Conservation (phyloP, 2,888 invertebrate species). For the Drosophila gaucha region DNA sequence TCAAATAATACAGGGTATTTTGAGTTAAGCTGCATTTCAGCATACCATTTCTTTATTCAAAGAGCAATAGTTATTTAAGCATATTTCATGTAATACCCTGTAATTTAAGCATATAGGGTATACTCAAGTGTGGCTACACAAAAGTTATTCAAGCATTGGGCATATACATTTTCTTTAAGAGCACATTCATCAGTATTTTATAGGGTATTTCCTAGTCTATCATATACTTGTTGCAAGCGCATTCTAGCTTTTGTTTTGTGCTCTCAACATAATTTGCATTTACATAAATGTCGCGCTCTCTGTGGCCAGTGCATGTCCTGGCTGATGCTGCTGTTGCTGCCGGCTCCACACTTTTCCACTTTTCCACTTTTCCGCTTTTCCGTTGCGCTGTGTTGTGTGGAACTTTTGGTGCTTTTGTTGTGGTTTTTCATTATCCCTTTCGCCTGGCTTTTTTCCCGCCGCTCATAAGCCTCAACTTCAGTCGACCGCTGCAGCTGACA, state of each 20-base stretch:
- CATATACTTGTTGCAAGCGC: not conserved
- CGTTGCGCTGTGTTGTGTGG: conserved; percentile 46
- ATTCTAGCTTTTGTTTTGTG: conserved; percentile 20
- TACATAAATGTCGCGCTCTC: conserved; percentile 32
- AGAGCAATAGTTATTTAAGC: not conserved
- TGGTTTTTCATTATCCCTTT: conserved; percentile 79
- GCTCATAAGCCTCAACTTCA: conserved; percentile 56
- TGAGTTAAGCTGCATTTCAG: not conserved
- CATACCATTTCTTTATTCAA: not conserved
- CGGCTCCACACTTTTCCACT: conserved; percentile 8
- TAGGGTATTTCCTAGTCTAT: not conserved
- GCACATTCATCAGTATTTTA: not conserved
- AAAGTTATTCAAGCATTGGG: no score
- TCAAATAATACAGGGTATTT: not conserved
- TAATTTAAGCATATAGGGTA: not conserved
- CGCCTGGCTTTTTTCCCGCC: conserved; percentile 59
- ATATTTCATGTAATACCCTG: not conserved
- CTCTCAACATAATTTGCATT: conserved; percentile 43
- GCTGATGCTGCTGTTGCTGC: conserved; percentile 27
- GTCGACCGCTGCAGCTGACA: conserved; percentile 69
- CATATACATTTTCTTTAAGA: not conserved
- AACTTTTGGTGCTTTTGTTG: conserved; percentile 75
- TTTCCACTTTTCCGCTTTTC: conserved; percentile 15
- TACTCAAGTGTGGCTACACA: no score
- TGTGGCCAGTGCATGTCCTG: conserved; percentile 36